Base-by-base conservation (phyloP, 2,113 vertebrate species). In the Tympanuchus pallidicinctus region DNA sequence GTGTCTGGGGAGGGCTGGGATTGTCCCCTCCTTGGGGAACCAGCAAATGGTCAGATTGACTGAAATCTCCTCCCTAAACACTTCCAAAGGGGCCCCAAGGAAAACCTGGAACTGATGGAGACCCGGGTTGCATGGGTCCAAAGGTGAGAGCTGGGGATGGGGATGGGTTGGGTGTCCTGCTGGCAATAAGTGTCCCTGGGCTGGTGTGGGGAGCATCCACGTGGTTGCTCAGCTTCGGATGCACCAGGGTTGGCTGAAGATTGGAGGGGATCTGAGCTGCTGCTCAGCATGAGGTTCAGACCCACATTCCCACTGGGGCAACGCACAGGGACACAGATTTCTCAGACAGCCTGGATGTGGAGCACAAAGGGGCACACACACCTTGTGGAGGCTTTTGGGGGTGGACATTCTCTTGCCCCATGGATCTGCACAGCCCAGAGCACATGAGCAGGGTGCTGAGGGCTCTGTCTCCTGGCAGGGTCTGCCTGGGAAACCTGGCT, bases 401-500 rank as follows among this genome's bases (percentile, higher is more conserved):
- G 28, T 21, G 18, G 28, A 7, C 64, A 32, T 21, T 21, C 28
- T 43, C 8, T 42, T 66, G 8, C 28, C 6, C 28, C 6, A 1
- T 43, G 30, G 42, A 12, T 43, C 64, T 66, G 28, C 18, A 27
- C 12, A 43, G 64, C 40, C 27, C 18, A 43, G 40, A 20, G 38
- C 16, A 42, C 48, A 50, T 50, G 48, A 50, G 17, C 0, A 25
- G 43, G 1, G 18, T 66, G 6, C 4, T 22, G 70, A 8, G 80
- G 45, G 30, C 15, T 32, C 17, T 80, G 59, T 76, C 48, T 1
- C 65, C 78, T 88, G 88, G 42, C 93, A 99, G 99, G 99, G 99
- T 43, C 97, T 98, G 75, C 97, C 97, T 69, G 99, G 99, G 70
- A 98, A 99, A 81, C 93, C 97, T 4, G 98, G 98, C 71, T 30